Percentiles rank a stretch among this genome's conserved stretches.
phyloP scores from a whole-genome alignment of 35 echinoderm and acorn worm genomes.

The Acanthaster planci region DNA sequence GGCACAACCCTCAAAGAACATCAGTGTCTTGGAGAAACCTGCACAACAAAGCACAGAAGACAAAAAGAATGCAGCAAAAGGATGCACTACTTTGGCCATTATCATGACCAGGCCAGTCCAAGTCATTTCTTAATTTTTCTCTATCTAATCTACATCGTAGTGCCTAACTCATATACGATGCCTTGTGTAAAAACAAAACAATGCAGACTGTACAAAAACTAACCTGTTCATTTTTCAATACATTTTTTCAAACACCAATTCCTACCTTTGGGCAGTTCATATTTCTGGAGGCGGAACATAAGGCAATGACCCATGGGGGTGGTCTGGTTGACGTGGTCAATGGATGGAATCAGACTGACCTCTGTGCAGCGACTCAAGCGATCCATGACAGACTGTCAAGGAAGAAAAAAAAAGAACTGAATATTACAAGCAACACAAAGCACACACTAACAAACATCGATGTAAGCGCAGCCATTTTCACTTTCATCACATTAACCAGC shows the following conservation, averaged over 20 bases:
- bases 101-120: too few species aligned
- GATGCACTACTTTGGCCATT: too few species aligned
- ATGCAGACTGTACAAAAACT: not conserved
- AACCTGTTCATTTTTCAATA: not conserved
- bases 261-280: conserved; percentile 77
- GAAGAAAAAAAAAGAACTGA: conserved; percentile 9
- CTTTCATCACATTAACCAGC: too few species aligned
- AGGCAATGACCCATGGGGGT: conserved; percentile 67
- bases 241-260: not conserved
- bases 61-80: too few species aligned
- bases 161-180: too few species aligned
- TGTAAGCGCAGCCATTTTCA: too few species aligned
- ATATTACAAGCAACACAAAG: too few species aligned
- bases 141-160: too few species aligned
- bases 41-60: not conserved
- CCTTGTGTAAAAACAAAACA: too few species aligned
- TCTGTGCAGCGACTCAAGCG: conserved; percentile 77
- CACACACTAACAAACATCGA: too few species aligned
- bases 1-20: conserved; percentile 90
- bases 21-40: conserved; percentile 94
- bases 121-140: too few species aligned
- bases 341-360: conserved; percentile 56
- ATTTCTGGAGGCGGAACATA: conserved; percentile 72
- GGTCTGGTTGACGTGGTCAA: conserved; percentile 78
- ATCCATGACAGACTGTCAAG: conserved; percentile 58